Evolutionary conservation across 2,797 vertebrate species (phyloP).

Genomic region (Dryobates pubescens): DNA sequence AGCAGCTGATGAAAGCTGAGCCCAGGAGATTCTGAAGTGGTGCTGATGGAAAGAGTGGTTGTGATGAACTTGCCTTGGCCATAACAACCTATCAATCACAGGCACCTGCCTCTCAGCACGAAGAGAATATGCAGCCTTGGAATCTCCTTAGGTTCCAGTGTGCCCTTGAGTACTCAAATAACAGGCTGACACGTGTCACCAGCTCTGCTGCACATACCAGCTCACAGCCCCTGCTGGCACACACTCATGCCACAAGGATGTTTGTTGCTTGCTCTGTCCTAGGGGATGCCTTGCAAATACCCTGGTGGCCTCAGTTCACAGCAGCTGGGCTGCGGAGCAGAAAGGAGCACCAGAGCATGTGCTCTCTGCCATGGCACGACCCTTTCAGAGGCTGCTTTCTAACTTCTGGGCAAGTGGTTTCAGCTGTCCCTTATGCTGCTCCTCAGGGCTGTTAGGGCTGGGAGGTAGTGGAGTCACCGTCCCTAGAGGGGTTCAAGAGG

Average conservation of each 20-base stretch:
- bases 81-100: constrained; percentile 28
- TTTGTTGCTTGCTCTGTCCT: not conserved
- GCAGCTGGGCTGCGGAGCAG: constrained; percentile 24
- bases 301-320: not conserved
- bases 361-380: not conserved
- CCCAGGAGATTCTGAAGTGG: not conserved
- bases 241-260: not conserved
- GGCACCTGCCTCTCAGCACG: not conserved
- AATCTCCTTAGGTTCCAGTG: constrained; percentile 22
- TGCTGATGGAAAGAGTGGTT: constrained; percentile 25
- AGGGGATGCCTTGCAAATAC: not conserved
- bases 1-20: constrained; percentile 58
- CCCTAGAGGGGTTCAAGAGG: no score
- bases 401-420: not conserved
- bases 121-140: constrained; percentile 34
- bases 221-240: not conserved
- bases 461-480: no score
- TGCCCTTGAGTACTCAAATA: constrained; percentile 23
- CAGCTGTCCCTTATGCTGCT: not conserved
- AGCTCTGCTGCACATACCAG: not conserved
- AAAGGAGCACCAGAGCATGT: not conserved
- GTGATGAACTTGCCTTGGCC: not conserved
- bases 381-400: not conserved
- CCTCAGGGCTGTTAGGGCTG: not conserved
- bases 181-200: not conserved